phyloP scores from a whole-genome alignment of 1,140 invertebrate species.

The Bombus affinis region DNA sequence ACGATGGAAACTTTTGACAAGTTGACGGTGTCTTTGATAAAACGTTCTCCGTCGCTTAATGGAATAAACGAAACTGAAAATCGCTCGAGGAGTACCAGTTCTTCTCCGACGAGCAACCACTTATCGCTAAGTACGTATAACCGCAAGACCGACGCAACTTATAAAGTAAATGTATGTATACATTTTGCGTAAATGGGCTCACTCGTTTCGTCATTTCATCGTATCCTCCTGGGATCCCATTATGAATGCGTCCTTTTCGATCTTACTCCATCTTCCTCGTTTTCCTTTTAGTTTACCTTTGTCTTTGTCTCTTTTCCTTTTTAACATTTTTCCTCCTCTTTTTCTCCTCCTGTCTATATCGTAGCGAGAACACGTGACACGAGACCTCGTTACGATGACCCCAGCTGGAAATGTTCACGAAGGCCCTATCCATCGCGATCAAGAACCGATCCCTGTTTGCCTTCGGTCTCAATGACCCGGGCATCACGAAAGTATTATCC shows the following conservation, averaged over 20 bases:
- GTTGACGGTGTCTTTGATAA: not conserved
- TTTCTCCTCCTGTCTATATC: not conserved
- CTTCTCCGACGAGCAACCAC: not conserved
- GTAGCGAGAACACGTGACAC: constrained; percentile 52
- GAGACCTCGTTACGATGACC: constrained; percentile 76
- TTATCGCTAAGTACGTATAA: not conserved
- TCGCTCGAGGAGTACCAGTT: not conserved
- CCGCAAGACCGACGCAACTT: not conserved
- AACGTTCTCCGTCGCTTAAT: constrained; percentile 10
- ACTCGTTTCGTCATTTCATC: constrained; percentile 39
- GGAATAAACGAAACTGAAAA: constrained; percentile 10
- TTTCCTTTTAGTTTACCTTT: not conserved
- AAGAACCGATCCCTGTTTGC: constrained; percentile 62
- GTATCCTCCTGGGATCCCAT: constrained; percentile 39
- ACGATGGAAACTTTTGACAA: not conserved
- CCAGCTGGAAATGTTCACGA: constrained; percentile 63
- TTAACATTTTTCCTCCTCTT: not conserved
- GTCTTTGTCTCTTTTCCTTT: not conserved
- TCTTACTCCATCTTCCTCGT: not conserved
- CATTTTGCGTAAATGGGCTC: constrained; percentile 34
- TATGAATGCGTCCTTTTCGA: constrained; percentile 42
- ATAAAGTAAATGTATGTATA: constrained; percentile 20
- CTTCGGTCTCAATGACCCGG: constrained; percentile 63
- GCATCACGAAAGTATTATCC: constrained; percentile 56
- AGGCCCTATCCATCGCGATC: constrained; percentile 63